A percentile compares a stretch with the other conserved stretches of the same genome.
These are phyloP conservation scores for Triplophysa yarkandensis DNA, from an alignment of 2,797 vertebrate genomes.

Conservation along the genomic window DNA sequence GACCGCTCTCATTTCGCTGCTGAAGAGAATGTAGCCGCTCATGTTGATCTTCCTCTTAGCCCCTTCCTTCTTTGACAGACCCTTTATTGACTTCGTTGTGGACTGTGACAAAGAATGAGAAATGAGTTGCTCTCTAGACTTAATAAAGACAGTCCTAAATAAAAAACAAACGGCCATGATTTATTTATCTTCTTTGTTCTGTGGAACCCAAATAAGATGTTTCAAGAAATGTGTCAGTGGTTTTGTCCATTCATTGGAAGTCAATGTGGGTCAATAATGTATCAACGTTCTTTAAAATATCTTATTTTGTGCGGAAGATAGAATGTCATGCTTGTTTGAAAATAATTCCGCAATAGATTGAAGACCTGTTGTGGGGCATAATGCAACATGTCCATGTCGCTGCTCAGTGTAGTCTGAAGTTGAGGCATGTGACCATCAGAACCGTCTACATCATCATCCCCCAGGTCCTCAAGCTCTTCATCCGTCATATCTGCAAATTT, in stretches of 20 bases:
- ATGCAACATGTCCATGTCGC: constrained; percentile 91
- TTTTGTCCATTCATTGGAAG: too few relatives aligned
- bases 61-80: constrained; percentile 93
- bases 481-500: constrained; percentile 97
- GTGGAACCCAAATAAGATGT: too few relatives aligned
- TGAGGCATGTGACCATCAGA: constrained; percentile 85
- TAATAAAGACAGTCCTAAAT: neutral
- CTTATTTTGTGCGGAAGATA: too few relatives aligned
- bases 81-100: constrained; percentile 92
- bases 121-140: neutral
- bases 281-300: too few relatives aligned
- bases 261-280: too few relatives aligned
- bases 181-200: too few relatives aligned
- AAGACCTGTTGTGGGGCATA: constrained; percentile 93
- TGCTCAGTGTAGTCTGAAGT: constrained; percentile 85
- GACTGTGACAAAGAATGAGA: constrained; percentile 75
- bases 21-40: constrained; percentile 99
- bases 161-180: too few relatives aligned
- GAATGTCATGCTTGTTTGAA: neutral
- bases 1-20: constrained; percentile 98
- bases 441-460: constrained; percentile 92
- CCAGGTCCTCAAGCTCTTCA: constrained; percentile 93
- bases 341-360: neutral
- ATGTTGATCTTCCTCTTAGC: constrained; percentile 99
- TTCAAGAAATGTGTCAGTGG: too few relatives aligned